Base-by-base conservation (phyloP, 2,113 vertebrate genomes). In the Hypocryptadius cinnamomeus region DNA sequence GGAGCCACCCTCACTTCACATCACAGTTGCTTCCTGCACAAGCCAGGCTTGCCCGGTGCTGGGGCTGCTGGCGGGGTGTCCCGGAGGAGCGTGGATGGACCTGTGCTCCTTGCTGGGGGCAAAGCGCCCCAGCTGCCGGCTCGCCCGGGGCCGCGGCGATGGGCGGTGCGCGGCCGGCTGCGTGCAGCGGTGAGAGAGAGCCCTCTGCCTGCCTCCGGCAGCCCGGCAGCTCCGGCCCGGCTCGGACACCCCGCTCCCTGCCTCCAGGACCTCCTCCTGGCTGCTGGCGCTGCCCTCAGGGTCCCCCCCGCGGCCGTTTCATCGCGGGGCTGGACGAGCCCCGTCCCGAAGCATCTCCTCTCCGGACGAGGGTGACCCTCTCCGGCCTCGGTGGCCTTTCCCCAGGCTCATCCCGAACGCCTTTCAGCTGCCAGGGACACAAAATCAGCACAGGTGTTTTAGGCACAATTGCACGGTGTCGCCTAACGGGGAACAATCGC, bases 31-130 rank as follows among this genome's bases (percentile, higher is more conserved):
- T 27, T 28, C 61, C 56, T 12, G 25, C 69, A 10, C 30, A 21
- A 31, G 31, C 20, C 66, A 44, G 28, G 10, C 71, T 68, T 7
- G 19, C 39, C 27, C 23, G 3, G 45, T 5, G 11, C 25, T 6
- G 39, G 39, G 44, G 27, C 10, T 13, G 8, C 53, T 7, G 12
- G 18, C 11, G 19, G 7, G 11, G 8, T 11, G 16, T n/a, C 15
- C 44, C 4, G 16, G 54, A 21, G 25, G 4, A 19, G 44, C 22
- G 11, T 3, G 40, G 30, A 9, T 0, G n/a, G 39, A 25, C 0
- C 33, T 2, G 44, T 0, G 22, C 35, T 44, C 59, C 39, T 13
- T 0, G 24, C 48, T 0, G 0, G 19, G n/a, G 4, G 7, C 27
- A 2, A 2, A 2, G 13, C 40, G 61, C 14, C 21, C 48, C 10